Base-by-base conservation (phyloP, 2,113 vertebrate genomes). In the Entelurus aequoreus region DNA sequence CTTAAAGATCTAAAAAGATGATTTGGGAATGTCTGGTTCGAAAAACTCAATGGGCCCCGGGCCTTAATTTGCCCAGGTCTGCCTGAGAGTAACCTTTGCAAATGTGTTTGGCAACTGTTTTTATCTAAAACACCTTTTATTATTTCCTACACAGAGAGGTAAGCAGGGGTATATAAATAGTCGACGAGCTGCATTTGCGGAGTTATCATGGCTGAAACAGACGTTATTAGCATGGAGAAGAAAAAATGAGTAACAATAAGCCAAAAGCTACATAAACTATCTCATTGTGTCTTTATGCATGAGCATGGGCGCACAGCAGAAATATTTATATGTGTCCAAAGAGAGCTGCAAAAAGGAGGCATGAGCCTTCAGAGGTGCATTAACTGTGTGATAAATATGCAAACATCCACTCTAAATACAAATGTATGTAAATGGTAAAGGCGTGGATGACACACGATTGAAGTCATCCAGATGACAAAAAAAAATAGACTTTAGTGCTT, bases 341-440 rank as follows among this genome's bases (percentile, higher is more conserved):
- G n/a, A 19, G 28, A 13, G 4, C 49, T 7, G 7, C 38, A 51
- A 51, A 51, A 16, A 6, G 28, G 12, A 54, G 28, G 36, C 52
- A 54, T 36, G 52, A 54, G 28, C 28, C 28, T 21, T 52, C 10
- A 35, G 52, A 54, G 52, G 28, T 6, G 28, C 14, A 35, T 28
- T 54, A 11, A 6, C 16, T 51, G 49, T 10, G 3, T 16, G 49
- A 50, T 50, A 50, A 50, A 19, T 50, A 50, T 50, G 48, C 74
- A 77, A 86, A 86, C 86, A 87, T 40, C 6, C 38, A 8, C 38
- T 40, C 38, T 6, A 40, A 28, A 28, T 28, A 78, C 78, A 85
- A 85, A 83, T 86, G 74, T 42, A 69, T 74, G 86, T 83, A 85
- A 84, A 83, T 79, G 80, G 74, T 83, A 76, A 82, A 84, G 74